These are phyloP conservation scores for Salvelinus fontinalis DNA, from an alignment of 2,113 vertebrate genomes.

Conservation along the genomic window DNA sequence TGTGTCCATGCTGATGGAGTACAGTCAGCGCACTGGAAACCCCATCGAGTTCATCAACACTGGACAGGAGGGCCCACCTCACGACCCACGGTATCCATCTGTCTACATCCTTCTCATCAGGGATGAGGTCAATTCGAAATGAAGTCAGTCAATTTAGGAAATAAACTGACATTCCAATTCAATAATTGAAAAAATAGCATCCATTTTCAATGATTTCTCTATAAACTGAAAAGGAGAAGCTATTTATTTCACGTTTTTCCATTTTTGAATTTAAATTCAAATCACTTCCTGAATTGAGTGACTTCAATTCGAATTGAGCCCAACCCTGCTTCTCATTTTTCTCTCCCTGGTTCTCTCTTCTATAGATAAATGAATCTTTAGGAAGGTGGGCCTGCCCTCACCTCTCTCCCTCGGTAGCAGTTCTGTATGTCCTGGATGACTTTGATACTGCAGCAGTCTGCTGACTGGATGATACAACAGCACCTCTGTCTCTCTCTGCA, in stretches of 20 bases:
- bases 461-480: conserved; percentile 33
- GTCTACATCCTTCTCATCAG: not conserved
- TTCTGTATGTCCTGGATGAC: conserved; percentile 32
- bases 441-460: conserved; percentile 32
- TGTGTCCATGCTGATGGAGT: conserved; percentile 89
- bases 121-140: too few species aligned
- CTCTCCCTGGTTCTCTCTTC: not conserved
- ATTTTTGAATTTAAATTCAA: not conserved
- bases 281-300: not conserved
- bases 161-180: too few species aligned
- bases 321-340: not conserved
- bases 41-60: conserved; percentile 88
- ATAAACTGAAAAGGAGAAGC: too few species aligned
- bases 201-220: too few species aligned
- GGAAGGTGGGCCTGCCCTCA: not conserved
- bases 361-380: not conserved
- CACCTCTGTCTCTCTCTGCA: not conserved
- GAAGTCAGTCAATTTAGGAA: too few species aligned
- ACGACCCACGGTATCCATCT: conserved; percentile 87
- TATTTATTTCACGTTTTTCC: too few species aligned
- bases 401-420: not conserved
- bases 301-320: not conserved
- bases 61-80: conserved; percentile 89
- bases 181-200: not conserved
- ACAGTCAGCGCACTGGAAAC: conserved; percentile 87